Conservation (phyloP, 2,113 vertebrate genomes). For the Empidonax traillii region DNA sequence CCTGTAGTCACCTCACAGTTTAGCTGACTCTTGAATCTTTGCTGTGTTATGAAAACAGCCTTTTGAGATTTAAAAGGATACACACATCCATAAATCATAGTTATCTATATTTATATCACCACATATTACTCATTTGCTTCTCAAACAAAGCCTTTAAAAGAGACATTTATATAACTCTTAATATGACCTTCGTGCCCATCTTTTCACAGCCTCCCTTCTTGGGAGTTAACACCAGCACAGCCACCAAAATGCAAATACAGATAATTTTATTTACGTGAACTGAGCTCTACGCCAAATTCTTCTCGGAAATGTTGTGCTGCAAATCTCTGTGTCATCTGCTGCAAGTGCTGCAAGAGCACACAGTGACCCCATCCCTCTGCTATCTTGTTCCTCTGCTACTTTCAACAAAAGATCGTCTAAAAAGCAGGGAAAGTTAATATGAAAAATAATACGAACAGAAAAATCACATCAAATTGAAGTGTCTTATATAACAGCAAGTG, state of each 20-base stretch:
- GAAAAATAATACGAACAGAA: slow-evolving; percentile 8
- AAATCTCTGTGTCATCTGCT: not conserved
- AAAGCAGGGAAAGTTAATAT: not conserved
- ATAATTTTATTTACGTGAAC: not conserved
- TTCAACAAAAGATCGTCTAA: not conserved
- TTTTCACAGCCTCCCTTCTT: not conserved
- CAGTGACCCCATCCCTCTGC: not conserved
- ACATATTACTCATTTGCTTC: not conserved
- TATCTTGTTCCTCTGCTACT: not conserved
- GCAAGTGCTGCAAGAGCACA: not conserved
- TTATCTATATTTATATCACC: not conserved
- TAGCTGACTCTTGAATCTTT: not conserved
- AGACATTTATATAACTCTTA: not conserved
- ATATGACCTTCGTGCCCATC: not conserved
- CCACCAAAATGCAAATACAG: not conserved
- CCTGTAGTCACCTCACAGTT: not conserved
- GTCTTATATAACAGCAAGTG: slow-evolving; percentile 40
- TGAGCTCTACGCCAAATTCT: not conserved
- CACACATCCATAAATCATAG: not conserved
- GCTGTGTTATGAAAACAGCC: not conserved
- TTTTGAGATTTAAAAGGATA: not conserved
- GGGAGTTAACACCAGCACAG: not conserved
- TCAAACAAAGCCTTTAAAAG: not conserved
- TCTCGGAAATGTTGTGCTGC: not conserved
- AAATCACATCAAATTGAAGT: slow-evolving; percentile 18